These are phyloP conservation scores for Blera fallax DNA, from an alignment of 2,888 invertebrate genomes.

Conservation along the genomic window DNA sequence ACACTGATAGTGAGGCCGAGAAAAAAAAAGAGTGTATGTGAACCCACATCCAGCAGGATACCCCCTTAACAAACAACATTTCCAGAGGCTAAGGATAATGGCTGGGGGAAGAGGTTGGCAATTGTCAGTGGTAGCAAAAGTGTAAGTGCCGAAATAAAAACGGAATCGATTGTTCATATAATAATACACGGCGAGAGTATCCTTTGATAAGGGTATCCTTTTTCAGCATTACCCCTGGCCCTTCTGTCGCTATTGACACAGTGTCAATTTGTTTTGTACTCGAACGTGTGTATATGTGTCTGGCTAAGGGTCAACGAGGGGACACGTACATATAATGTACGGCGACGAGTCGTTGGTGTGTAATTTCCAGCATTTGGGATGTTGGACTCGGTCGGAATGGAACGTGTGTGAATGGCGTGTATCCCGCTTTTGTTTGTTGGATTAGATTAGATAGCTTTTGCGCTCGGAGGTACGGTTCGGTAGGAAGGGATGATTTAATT, in stretches of 20 bases:
- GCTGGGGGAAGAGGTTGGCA: constrained; percentile 17
- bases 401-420: constrained; percentile 50
- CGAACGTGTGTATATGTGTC: constrained; percentile 31
- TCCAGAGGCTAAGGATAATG: neutral
- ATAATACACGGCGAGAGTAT: constrained; percentile 59
- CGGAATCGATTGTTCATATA: constrained; percentile 70
- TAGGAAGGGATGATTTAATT: constrained; percentile 63
- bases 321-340: constrained; percentile 13
- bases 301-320: constrained; percentile 56
- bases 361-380: constrained; percentile 58
- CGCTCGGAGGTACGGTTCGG: neutral
- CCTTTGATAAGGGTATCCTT: constrained; percentile 70
- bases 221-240: constrained; percentile 44
- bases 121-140: constrained; percentile 65
- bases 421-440: constrained; percentile 61
- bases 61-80: constrained; percentile 60
- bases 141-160: constrained; percentile 72
- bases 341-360: constrained; percentile 48
- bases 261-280: constrained; percentile 71
- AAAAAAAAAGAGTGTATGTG: constrained; percentile 17
- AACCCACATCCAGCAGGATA: constrained; percentile 55
- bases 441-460: constrained; percentile 62
- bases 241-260: constrained; percentile 55
- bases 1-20: neutral
- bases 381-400: constrained; percentile 39